Evolutionary conservation across 2,888 invertebrate genomes (phyloP), one percentile per base, ranked within the genome.

Genomic region (Dryocosmus kuriphilus): DNA sequence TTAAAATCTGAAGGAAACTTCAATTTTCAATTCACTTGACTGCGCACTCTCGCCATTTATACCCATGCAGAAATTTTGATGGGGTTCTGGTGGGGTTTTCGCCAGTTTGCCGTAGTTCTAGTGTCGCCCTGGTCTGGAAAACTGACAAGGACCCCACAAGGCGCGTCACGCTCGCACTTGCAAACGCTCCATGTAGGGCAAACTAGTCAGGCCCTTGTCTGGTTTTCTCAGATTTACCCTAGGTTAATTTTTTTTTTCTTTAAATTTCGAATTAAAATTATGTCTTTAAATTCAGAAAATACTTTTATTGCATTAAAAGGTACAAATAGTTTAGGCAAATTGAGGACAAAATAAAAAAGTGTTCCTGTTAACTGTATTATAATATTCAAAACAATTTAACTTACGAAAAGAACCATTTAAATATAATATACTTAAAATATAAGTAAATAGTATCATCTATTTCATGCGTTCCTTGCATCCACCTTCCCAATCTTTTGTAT

Each of bases 101-200:
- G 19, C 46, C 2, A 46, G 51, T 51, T 51, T 19, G 19, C 51
- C n/a, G 19, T n/a, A 7, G 19, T 51, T 51, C 51, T 51, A n/a
- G n/a, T 51, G n/a, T 51, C 5, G 51, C 9, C 51, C 51, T 51
- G 55, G 8, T 22, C 7, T 55, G 22, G 6, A 55, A 55, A 55
- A 22, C 55, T 55, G 55, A 55, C 55, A 55, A 22, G 55, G 22
- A 55, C 55, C 55, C n/a, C 22, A 55, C 55, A 55, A 55, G 55
- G 22, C 55, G 22, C 55, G 1, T 55, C 55, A 55, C 55, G 55
- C 55, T 22, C 22, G 6, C 7, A 55, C 19, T 22, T 7, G 22
- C 8, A 19, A 55, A 22, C 8, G 55, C 55, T 22, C 55, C 22
- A 51, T n/a, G n/a, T 51, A 51, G 51, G 51, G 19, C 19, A 51